Percentiles rank a stretch among this genome's conserved stretches.
These are phyloP conservation scores for Venusia cambrica DNA, from an alignment of 2,888 invertebrate genomes.

Conservation along the genomic window DNA sequence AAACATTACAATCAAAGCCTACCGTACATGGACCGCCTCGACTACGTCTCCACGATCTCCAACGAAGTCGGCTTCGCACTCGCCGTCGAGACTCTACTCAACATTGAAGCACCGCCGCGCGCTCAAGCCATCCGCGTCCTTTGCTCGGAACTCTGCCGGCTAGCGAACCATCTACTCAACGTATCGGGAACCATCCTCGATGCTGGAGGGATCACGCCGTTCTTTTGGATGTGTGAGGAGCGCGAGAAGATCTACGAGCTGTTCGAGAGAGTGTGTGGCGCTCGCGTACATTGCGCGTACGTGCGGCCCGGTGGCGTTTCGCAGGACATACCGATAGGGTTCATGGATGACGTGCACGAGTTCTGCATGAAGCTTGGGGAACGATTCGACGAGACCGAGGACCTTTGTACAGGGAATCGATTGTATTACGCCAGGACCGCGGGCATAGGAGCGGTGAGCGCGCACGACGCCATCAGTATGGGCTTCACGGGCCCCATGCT, in stretches of 20 bases:
- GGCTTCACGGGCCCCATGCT: slow-evolving; percentile 88
- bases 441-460: slow-evolving; percentile 86
- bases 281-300: slow-evolving; percentile 91
- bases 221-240: slow-evolving; percentile 96
- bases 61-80: slow-evolving; percentile 90
- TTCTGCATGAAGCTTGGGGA: slow-evolving; percentile 84
- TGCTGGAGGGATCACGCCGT: slow-evolving; percentile 92
- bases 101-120: slow-evolving; percentile 87
- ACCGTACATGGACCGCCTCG: slow-evolving; percentile 93
- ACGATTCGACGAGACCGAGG: slow-evolving; percentile 92
- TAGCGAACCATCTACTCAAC: slow-evolving; percentile 91
- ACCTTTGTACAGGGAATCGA: slow-evolving; percentile 87
- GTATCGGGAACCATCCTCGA: slow-evolving; percentile 88
- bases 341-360: slow-evolving; percentile 89
- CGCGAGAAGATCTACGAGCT: slow-evolving; percentile 93
- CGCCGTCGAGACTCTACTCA: slow-evolving; percentile 91
- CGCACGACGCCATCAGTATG: slow-evolving; percentile 88
- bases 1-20: slow-evolving; percentile 92
- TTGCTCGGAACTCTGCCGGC: slow-evolving; percentile 87
- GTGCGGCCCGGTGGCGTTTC: slow-evolving; percentile 91
- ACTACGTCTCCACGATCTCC: slow-evolving; percentile 92
- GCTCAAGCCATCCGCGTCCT: slow-evolving; percentile 91
- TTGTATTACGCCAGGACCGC: slow-evolving; percentile 84
- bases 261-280: slow-evolving; percentile 91
- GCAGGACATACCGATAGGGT: slow-evolving; percentile 80